phyloP scores from a whole-genome alignment of 2,797 vertebrate genomes.

The Netta rufina region DNA sequence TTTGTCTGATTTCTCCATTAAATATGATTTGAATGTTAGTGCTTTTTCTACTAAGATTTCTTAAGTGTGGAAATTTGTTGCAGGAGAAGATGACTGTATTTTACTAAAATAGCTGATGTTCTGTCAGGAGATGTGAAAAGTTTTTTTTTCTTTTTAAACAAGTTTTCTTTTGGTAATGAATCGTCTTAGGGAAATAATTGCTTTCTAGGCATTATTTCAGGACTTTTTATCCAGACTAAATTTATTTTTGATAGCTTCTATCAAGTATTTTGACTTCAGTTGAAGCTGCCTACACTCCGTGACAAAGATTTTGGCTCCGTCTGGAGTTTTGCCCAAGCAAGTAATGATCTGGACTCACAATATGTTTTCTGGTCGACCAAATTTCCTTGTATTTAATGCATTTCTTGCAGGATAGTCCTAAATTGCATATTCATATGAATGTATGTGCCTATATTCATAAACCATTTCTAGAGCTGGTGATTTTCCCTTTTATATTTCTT shows the following conservation, averaged over 20 bases:
- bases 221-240: background rate
- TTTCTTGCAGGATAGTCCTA: background rate
- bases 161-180: constrained; percentile 27
- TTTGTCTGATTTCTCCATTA: background rate
- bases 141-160: background rate
- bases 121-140: constrained; percentile 2
- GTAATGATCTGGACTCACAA: background rate
- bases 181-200: constrained; percentile 13
- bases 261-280: background rate
- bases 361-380: background rate
- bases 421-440: background rate
- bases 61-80: background rate
- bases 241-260: constrained; percentile 6
- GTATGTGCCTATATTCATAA: background rate
- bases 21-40: background rate
- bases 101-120: background rate
- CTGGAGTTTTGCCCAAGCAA: background rate
- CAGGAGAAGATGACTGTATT: background rate
- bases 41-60: background rate
- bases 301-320: background rate
- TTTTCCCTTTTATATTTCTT: background rate
- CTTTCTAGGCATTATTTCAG: constrained; percentile 11
- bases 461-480: background rate
- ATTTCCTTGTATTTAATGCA: background rate
- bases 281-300: background rate